Percentiles rank a stretch among this genome's conserved stretches.
These are phyloP conservation scores for Theretra japonica DNA, from an alignment of 2,888 invertebrate species.

Conservation along the genomic window DNA sequence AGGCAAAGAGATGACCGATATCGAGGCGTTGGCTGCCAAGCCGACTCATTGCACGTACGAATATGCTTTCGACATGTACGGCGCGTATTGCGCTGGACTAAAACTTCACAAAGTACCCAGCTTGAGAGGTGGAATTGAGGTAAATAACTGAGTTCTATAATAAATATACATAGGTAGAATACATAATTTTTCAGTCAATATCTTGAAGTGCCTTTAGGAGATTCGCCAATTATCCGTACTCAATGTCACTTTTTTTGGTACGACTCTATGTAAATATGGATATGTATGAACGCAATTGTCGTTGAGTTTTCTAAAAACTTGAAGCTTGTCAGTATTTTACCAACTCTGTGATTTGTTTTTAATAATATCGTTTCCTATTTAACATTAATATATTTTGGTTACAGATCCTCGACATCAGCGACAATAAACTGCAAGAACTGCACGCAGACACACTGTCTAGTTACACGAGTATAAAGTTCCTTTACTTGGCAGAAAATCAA, in stretches of 20 bases:
- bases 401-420: slow-evolving; percentile 85
- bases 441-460: slow-evolving; percentile 76
- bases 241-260: too few relatives aligned
- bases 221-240: too few relatives aligned
- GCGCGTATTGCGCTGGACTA: slow-evolving; percentile 81
- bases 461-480: slow-evolving; percentile 80
- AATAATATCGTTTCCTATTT: neutral
- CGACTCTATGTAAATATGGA: too few relatives aligned
- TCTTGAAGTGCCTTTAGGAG: neutral
- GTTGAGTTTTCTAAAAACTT: too few relatives aligned
- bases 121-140: slow-evolving; percentile 83
- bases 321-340: too few relatives aligned
- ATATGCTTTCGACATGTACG: slow-evolving; percentile 80
- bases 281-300: too few relatives aligned
- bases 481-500: slow-evolving; percentile 85
- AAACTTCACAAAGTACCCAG: slow-evolving; percentile 77
- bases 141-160: slow-evolving; percentile 45
- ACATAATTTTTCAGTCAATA: neutral
- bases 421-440: slow-evolving; percentile 83
- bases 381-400: slow-evolving; percentile 43
- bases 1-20: slow-evolving; percentile 66
- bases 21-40: slow-evolving; percentile 63
- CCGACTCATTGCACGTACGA: slow-evolving; percentile 80
- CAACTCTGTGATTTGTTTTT: too few relatives aligned
- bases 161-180: neutral